phyloP scores from a whole-genome alignment of 2,113 vertebrate species.

The Scomber scombrus region DNA sequence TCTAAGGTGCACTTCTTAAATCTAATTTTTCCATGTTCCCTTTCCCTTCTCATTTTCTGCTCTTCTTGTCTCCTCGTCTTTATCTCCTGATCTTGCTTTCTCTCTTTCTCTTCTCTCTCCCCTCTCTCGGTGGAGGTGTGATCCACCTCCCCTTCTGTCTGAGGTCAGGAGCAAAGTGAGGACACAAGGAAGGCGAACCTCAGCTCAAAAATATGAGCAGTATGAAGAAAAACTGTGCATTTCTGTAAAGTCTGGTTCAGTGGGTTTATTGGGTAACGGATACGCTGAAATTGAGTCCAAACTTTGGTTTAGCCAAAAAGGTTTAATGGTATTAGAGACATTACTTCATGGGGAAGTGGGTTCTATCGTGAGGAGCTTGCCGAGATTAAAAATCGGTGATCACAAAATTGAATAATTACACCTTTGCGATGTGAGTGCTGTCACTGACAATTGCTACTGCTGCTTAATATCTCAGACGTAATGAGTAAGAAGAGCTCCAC shows the following conservation, averaged over 20 bases:
- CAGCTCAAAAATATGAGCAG: constrained; percentile 66
- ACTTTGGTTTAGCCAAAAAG: constrained; percentile 57
- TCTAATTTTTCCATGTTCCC: not conserved
- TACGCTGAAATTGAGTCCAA: constrained; percentile 56
- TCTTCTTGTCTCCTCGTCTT: not conserved
- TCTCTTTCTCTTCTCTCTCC: constrained; percentile 10
- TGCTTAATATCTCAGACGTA: constrained; percentile 18
- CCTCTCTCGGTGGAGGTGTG: constrained; percentile 47
- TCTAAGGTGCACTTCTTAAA: not conserved
- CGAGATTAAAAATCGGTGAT: constrained; percentile 61
- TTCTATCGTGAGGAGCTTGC: constrained; percentile 45
- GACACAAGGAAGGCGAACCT: constrained; percentile 57
- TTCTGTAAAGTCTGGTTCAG: constrained; percentile 69
- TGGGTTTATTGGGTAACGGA: constrained; percentile 73
- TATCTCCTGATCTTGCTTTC: not conserved
- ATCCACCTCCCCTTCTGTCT: constrained; percentile 22
- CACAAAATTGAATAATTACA: constrained; percentile 65
- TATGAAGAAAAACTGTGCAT: constrained; percentile 57
- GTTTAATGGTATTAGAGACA: constrained; percentile 76
- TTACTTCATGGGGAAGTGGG: constrained; percentile 73
- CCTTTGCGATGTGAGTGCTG: constrained; percentile 26
- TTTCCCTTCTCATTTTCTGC: not conserved
- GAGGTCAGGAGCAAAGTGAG: constrained; percentile 66
- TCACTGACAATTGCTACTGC: constrained; percentile 25
- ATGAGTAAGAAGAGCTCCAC: not conserved